Evolutionary conservation across 2,113 vertebrate species (phyloP), one percentile per base, ranked within the genome.

Genomic region (Clarias magur): DNA sequence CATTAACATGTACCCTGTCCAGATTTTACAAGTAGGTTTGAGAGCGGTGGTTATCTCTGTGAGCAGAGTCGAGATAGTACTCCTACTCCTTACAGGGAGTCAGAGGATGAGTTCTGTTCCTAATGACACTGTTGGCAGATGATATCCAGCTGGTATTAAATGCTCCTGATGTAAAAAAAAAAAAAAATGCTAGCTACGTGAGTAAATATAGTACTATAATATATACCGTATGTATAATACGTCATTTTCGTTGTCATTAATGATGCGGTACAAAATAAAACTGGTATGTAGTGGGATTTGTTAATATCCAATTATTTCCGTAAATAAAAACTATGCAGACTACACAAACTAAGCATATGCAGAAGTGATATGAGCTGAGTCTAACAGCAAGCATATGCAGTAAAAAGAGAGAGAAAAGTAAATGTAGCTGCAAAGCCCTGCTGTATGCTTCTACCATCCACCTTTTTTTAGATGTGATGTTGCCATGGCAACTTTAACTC

Each of bases 391-490:
- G n/a, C 0, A 80, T 80, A 80, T 56, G 56, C n/a, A 48, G 83
- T 57, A 48, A 73, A n/a, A 38, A 13, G 68, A 42, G 27, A 84
- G 48, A 54, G 48, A 83, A 83, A 86, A 87, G 90, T 90, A 93
- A 93, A 94, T 91, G 89, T 91, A 88, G 86, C 92, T 92, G 90
- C 59, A 63, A 72, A 92, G 89, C 86, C 87, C 91, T 91, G 76
- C 89, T 89, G 81, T 83, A 86, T 59, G 68, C 89, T 87, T 70
- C 73, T 59, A 87, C 80, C 96, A 98, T 98, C 96, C 97, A 96
- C 96, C 98, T 96, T 98, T 98, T 97, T 97, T 98, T 90, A 97
- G 97, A 99, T 98, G 97, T 99, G 96, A 97, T 86, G 97, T 99
- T 97, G 94, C 97, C 96, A 97, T 98, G 96, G 97, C 96, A 99